Evolutionary conservation across 2,113 vertebrate genomes (phyloP).

Genomic region (Etheostoma cragini): DNA sequence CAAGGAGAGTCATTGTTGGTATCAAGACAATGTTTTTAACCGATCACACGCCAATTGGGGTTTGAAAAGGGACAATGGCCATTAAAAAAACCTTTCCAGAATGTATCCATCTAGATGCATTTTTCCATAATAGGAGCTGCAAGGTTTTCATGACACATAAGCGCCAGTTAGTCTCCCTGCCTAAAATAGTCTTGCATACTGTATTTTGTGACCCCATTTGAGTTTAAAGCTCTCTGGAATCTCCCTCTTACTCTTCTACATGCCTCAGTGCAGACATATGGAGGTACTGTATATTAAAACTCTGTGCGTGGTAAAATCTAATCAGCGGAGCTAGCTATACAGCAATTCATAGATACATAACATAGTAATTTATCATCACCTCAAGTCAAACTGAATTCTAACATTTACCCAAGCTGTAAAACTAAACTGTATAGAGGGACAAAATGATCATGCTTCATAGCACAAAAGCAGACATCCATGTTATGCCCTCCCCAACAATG

Average conservation of each 20-base stretch:
- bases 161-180: slow-evolving; percentile 37
- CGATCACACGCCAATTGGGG: neutral
- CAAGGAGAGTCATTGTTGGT: neutral
- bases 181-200: slow-evolving; percentile 60
- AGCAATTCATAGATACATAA: neutral
- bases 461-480: neutral
- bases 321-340: neutral
- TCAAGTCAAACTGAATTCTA: slow-evolving; percentile 18
- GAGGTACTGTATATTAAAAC: slow-evolving; percentile 8
- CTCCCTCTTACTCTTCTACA: slow-evolving; percentile 51
- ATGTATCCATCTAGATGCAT: neutral
- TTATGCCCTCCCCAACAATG: neutral
- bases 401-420: neutral
- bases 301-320: slow-evolving; percentile 2
- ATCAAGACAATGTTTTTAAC: neutral
- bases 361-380: slow-evolving; percentile 4
- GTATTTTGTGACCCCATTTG: slow-evolving; percentile 42
- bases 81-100: neutral
- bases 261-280: slow-evolving; percentile 24
- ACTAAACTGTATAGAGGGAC: neutral
- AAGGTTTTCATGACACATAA: slow-evolving; percentile 41
- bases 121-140: slow-evolving; percentile 26
- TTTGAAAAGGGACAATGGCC: neutral
- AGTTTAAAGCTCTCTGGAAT: slow-evolving; percentile 49
- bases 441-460: neutral